Percentiles rank a stretch among this genome's conserved stretches.
Evolutionary conservation across 2,888 invertebrate species (phyloP).

Genomic region (Amitus sp.): DNA sequence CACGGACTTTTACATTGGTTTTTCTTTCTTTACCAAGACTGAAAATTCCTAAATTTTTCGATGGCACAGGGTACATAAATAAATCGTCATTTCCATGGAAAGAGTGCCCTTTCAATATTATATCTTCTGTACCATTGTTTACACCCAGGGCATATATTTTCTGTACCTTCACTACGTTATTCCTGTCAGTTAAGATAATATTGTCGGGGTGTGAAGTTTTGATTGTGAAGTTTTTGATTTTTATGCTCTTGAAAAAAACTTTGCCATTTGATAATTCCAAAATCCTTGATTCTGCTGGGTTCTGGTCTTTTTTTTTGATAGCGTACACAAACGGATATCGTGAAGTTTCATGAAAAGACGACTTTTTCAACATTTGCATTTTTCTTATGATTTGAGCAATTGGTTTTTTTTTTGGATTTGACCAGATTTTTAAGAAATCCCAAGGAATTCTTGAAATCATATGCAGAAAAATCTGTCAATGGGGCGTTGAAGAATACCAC

Average conservation of each 20-base stretch:
- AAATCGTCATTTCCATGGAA: no score
- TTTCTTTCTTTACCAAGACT: no score
- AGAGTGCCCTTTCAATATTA: background rate
- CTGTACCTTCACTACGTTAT: no score
- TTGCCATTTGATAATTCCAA: background rate
- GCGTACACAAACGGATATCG: background rate
- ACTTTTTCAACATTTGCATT: constrained; percentile 16
- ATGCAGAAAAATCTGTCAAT: constrained; percentile 32
- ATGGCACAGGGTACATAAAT: background rate
- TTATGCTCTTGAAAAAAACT: background rate
- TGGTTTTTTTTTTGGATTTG: constrained; percentile 10
- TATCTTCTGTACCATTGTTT: no score
- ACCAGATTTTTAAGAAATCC: constrained; percentile 19
- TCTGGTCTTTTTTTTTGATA: background rate
- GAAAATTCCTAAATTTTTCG: background rate
- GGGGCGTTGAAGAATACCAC: constrained; percentile 24
- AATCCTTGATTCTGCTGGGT: background rate
- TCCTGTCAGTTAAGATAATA: background rate
- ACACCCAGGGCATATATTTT: no score
- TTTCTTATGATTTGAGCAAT: constrained; percentile 29
- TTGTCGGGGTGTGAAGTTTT: background rate
- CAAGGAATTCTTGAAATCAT: constrained; percentile 37
- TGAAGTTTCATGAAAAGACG: background rate
- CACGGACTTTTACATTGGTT: no score
- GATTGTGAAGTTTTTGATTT: background rate